These are phyloP conservation scores for Calvadosia cruxmelitensis DNA, from an alignment of 30 jellyfish, hydroid and myxozoan genomes.

Conservation along the genomic window DNA sequence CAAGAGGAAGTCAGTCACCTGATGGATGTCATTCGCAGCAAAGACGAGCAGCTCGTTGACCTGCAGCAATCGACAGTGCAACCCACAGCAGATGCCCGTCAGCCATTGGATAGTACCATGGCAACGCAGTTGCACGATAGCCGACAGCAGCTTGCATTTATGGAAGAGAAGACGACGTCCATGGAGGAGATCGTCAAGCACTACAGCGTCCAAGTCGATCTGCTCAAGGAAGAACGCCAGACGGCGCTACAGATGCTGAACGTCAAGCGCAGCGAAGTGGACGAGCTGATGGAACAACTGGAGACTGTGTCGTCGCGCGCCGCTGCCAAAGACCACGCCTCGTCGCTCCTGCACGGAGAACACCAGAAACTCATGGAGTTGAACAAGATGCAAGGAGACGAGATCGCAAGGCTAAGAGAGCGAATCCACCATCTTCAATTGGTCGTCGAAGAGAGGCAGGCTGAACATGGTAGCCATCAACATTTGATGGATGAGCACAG, in stretches of 20 bases:
- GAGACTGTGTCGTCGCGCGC: constrained; percentile 53
- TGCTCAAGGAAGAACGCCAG: constrained; percentile 45
- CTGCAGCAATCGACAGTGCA: constrained; percentile 40
- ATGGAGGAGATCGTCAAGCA: constrained; percentile 45
- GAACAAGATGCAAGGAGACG: constrained; percentile 53
- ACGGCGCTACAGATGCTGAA: constrained; percentile 12
- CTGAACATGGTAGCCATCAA: constrained; percentile 8
- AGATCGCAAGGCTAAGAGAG: constrained; percentile 59
- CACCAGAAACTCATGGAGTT: constrained; percentile 44
- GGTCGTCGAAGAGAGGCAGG: constrained; percentile 30
- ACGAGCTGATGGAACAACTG: constrained; percentile 47
- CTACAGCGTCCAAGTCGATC: constrained; percentile 31
- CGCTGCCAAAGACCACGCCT: constrained; percentile 59
- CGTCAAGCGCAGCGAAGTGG: constrained; percentile 39
- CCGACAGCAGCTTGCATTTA: constrained; percentile 6
- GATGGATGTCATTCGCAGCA: constrained; percentile 48
- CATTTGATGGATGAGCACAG: constrained; percentile 10
- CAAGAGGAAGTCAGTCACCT: constrained; percentile 36
- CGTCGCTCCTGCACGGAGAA: constrained; percentile 46
- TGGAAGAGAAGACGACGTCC: constrained; percentile 25
- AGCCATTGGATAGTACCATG: constrained; percentile 34
- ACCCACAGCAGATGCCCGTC: constrained; percentile 24
- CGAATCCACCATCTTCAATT: constrained; percentile 36
- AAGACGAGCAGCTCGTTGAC: constrained; percentile 43
- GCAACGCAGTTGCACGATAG: constrained; percentile 36